phyloP scores from a whole-genome alignment of 2,113 vertebrate species.

The Mustela nigripes region DNA sequence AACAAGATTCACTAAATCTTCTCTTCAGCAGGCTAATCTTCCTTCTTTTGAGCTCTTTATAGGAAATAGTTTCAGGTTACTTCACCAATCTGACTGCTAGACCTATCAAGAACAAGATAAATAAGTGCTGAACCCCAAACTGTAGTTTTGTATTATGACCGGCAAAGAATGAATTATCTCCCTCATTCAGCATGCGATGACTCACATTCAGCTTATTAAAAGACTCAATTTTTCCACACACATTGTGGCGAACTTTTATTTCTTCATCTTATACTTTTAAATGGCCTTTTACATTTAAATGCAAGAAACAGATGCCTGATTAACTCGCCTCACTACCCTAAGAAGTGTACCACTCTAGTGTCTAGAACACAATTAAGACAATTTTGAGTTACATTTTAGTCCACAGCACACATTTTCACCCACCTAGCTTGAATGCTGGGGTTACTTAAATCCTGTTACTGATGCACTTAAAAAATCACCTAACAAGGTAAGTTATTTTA shows the following conservation, averaged over 20 bases:
- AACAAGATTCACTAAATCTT: slow-evolving; percentile 13
- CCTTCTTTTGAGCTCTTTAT: slow-evolving; percentile 25
- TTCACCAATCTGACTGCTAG: neutral
- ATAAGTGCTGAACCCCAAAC: neutral
- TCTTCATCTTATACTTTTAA: neutral
- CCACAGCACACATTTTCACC: neutral
- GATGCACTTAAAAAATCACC: slow-evolving; percentile 13
- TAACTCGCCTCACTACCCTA: neutral
- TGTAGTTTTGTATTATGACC: neutral
- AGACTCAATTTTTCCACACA: neutral
- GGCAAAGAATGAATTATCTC: neutral
- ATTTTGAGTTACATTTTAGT: slow-evolving; percentile 40
- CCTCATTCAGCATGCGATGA: neutral
- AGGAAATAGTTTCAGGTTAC: neutral
- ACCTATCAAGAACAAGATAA: neutral
- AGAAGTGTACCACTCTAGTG: neutral
- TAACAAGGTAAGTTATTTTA: neutral
- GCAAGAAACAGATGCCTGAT: neutral
- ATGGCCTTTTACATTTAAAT: neutral
- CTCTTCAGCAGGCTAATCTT: neutral
- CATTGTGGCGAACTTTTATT: neutral
- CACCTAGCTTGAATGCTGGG: neutral
- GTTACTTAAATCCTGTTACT: slow-evolving; percentile 29
- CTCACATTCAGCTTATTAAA: neutral
- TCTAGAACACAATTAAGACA: neutral